Percentiles rank a stretch among this genome's conserved stretches.
These are phyloP conservation scores for Trichonephila clavata DNA, from an alignment of 1,140 invertebrate species.

Conservation along the genomic window DNA sequence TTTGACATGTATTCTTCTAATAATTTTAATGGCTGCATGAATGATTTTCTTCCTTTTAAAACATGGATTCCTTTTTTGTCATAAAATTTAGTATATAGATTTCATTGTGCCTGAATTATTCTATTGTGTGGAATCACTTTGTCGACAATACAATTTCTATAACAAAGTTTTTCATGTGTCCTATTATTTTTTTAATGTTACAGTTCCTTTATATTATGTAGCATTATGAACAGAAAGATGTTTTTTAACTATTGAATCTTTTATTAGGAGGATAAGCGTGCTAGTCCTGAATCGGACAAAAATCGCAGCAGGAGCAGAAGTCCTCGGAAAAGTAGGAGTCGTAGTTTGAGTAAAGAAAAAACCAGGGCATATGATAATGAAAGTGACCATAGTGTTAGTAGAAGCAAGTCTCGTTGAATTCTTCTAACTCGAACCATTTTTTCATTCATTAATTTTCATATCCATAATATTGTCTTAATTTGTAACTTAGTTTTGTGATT, in stretches of 20 bases:
- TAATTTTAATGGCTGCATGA: no score
- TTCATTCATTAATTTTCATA: not conserved
- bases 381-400: constrained; percentile 58
- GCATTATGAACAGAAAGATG: no score
- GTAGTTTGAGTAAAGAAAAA: constrained; percentile 66
- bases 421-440: not conserved
- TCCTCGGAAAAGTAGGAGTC: constrained; percentile 60
- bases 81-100: no score
- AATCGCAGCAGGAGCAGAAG: constrained; percentile 57
- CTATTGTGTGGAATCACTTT: no score
- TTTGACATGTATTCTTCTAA: no score
- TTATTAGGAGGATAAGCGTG: constrained; percentile 49
- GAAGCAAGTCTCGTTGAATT: constrained; percentile 71
- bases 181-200: no score
- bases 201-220: no score
- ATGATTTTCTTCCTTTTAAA: no score
- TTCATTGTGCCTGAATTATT: no score
- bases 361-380: constrained; percentile 39
- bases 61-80: no score
- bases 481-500: not conserved
- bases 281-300: constrained; percentile 18
- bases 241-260: not conserved
- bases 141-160: no score
- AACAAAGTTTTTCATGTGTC: no score
- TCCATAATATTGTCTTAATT: not conserved